These are phyloP conservation scores for Archocentrus centrarchus DNA, from an alignment of 2,113 vertebrate genomes.

Conservation along the genomic window DNA sequence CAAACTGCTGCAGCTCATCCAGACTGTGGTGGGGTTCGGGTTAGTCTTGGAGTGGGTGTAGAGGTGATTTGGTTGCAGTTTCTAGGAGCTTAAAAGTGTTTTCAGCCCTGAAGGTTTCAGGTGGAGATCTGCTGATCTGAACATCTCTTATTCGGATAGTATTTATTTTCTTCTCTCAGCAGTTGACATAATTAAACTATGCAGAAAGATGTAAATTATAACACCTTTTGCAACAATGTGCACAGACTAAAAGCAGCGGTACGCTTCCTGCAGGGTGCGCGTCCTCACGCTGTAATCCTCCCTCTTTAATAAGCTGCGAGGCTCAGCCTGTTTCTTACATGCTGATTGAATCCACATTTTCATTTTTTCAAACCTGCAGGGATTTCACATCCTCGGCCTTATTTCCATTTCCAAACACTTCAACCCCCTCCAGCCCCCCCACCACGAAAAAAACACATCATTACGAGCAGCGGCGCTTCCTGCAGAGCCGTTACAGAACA, in stretches of 20 bases:
- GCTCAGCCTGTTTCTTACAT: background rate
- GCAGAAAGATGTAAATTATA: background rate
- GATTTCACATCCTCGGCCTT: constrained; percentile 1
- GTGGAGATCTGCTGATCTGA: no score
- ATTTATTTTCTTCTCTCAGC: background rate
- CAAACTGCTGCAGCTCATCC: no score
- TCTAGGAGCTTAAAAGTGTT: no score
- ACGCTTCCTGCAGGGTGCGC: background rate
- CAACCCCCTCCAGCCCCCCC: background rate
- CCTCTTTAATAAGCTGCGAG: background rate
- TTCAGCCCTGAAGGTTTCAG: no score
- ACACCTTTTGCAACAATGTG: no score
- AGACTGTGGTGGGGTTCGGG: no score
- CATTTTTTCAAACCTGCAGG: background rate
- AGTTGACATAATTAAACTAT: background rate
- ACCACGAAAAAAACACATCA: background rate
- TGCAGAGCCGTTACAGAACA: constrained; percentile 3
- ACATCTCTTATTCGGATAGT: background rate
- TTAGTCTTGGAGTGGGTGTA: no score
- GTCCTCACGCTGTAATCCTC: background rate
- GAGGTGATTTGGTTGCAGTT: no score
- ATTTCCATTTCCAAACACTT: constrained; percentile 12
- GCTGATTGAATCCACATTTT: background rate
- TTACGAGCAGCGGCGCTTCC: background rate
- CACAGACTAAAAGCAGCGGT: background rate